Evolutionary conservation across 2,888 invertebrate genomes (phyloP).

Genomic region (Patella ulyssiponensis): DNA sequence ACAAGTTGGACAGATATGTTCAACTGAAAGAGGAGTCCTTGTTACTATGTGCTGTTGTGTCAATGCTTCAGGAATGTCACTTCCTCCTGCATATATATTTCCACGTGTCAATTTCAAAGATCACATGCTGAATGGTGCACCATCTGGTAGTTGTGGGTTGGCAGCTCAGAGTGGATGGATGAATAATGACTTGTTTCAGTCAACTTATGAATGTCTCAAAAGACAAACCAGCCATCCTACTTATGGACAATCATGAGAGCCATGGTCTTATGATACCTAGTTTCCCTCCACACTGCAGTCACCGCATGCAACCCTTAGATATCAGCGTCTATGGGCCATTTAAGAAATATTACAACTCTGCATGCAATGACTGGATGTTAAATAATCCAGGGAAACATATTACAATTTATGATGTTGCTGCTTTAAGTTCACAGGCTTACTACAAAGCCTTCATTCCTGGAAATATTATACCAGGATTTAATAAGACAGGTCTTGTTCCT

Average conservation of each 20-base stretch:
- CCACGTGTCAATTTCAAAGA: constrained; percentile 27
- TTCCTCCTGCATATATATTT: constrained; percentile 36
- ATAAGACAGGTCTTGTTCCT: constrained; percentile 26
- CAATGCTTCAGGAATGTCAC: constrained; percentile 23
- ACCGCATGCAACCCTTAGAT: constrained; percentile 35
- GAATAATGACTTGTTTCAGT: constrained; percentile 26
- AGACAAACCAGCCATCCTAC: constrained; percentile 25
- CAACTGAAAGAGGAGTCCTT: constrained; percentile 31
- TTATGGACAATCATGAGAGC: constrained; percentile 22
- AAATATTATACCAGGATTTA: constrained; percentile 28
- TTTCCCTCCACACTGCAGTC: constrained; percentile 30
- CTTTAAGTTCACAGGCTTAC: constrained; percentile 10
- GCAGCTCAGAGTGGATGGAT: constrained; percentile 35
- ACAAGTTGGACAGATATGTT: constrained; percentile 32
- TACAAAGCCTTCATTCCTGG: constrained; percentile 17
- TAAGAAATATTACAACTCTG: constrained; percentile 20
- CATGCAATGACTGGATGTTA: background rate
- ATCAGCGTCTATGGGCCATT: constrained; percentile 30
- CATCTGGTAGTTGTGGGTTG: constrained; percentile 20
- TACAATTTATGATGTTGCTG: constrained; percentile 28
- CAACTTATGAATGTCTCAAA: constrained; percentile 12
- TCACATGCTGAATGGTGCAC: constrained; percentile 16
- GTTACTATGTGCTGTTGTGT: constrained; percentile 29
- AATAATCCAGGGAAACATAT: constrained; percentile 25
- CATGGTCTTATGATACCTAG: constrained; percentile 19